Base-by-base conservation (phyloP, 2,797 vertebrate species). In the Fringilla coelebs region DNA sequence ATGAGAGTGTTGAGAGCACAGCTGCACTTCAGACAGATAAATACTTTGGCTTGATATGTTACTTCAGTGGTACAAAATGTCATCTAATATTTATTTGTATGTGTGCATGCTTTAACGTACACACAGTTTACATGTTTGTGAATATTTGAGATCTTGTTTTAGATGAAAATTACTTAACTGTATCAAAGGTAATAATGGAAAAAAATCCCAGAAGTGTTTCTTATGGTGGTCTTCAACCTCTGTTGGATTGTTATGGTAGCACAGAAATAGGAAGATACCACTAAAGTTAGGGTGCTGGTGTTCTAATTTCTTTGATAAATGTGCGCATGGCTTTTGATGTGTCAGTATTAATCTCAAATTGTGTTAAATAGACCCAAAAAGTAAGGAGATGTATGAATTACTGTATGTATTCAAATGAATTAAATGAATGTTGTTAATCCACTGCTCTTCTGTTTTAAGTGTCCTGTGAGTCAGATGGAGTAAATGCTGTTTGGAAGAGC, bases 21-120 rank as follows among this genome's bases (percentile, higher is more conserved):
- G n/a, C 51, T 72, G 21, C 57, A 29, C 78, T 85, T 68, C 61
- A 49, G 51, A 65, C 31, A 34, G 41, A 77, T 55, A 90, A 83
- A 24, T 54, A 17, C 76, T 81, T 80, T 83, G 66, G 26, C 82
- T 85, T 79, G 68, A 16, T 92, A 62, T 52, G 61, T 72, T 88
- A 28, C 92, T 91, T 85, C 70, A 72, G 57, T 43, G 31, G 8
- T 10, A 55, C 19, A 73, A 76, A 81, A 49, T 58, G 19, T 48
- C 51, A 11, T 85, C 8, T 19, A 34, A 71, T 25, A 32, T 80
- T 67, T 10, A 13, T 52, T 45, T 15, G 3, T 62, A 11, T 63
- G 16, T 83, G 36, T 68, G 21, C n/a, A 40, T 0, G 0, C 36
- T 10, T 63, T 65, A 41, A 36, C 29, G 28, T 74, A 15, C n/a